Conservation (phyloP, 2,888 invertebrate species). For the Sepiola atlantica region DNA sequence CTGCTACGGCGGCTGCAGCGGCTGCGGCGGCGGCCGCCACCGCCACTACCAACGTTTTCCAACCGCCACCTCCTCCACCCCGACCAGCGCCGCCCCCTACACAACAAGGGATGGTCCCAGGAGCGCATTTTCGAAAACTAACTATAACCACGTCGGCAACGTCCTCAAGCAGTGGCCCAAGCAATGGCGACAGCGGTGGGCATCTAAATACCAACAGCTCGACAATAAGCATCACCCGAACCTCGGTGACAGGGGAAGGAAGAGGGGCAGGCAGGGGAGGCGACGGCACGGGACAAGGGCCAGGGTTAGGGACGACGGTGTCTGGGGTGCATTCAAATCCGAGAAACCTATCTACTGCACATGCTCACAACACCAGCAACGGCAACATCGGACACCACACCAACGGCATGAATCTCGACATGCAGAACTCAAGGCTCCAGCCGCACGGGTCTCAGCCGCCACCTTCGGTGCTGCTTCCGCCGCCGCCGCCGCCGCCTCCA, state of each 20-base stretch:
- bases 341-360: background rate
- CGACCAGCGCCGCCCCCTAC: background rate
- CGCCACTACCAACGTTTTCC: background rate
- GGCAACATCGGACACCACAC: background rate
- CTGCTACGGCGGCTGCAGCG: background rate
- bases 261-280: background rate
- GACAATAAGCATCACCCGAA: background rate
- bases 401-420: background rate
- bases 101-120: background rate
- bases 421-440: background rate
- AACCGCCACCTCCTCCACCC: background rate
- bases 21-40: slow-evolving; percentile 9
- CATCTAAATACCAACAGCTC: background rate
- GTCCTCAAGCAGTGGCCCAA: background rate
- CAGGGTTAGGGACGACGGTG: too few species aligned
- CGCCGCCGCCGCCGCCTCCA: background rate
- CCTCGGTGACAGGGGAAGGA: background rate
- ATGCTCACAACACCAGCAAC: background rate
- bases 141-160: background rate
- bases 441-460: background rate
- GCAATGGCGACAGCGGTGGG: background rate
- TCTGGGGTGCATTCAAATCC: background rate
- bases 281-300: background rate
- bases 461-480: background rate
- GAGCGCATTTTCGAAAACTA: background rate